phyloP scores from a whole-genome alignment of 2,797 vertebrate genomes.

The Hoplostethus mediterraneus region DNA sequence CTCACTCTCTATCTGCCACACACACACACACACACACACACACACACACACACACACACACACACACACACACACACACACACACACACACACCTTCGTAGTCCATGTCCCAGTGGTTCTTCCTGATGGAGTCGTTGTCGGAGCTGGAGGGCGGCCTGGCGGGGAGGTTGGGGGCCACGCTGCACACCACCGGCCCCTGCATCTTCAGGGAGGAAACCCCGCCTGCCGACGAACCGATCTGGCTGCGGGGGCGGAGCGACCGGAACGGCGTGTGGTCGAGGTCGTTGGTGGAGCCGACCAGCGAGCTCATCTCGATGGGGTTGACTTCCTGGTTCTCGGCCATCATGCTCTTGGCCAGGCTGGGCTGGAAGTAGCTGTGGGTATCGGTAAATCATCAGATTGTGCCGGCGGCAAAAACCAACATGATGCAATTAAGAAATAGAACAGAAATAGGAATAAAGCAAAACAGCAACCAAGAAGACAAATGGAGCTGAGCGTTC shows the following conservation, averaged over 20 bases:
- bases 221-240: conserved; percentile 63
- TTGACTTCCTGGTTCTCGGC: conserved; percentile 79
- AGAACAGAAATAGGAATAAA: too few relatives aligned
- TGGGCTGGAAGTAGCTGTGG: conserved; percentile 84
- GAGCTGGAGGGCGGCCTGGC: conserved; percentile 85
- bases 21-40: too few relatives aligned
- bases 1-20: too few relatives aligned
- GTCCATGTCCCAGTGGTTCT: conserved; percentile 92
- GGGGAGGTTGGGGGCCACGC: conserved; percentile 96
- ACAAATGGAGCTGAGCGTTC: too few relatives aligned
- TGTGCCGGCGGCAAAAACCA: too few relatives aligned
- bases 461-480: too few relatives aligned
- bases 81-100: conserved; percentile 88
- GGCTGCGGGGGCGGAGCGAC: conserved; percentile 76
- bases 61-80: not conserved
- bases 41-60: not conserved
- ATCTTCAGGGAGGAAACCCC: conserved; percentile 67
- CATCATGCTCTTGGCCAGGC: conserved; percentile 87
- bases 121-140: conserved; percentile 90
- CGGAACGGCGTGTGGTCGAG: conserved; percentile 85
- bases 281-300: conserved; percentile 79
- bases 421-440: too few relatives aligned
- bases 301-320: conserved; percentile 88
- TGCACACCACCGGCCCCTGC: conserved; percentile 92
- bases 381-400: too few relatives aligned